Evolutionary conservation across 2,888 invertebrate species (phyloP).

Genomic region (Lithosia quadra): DNA sequence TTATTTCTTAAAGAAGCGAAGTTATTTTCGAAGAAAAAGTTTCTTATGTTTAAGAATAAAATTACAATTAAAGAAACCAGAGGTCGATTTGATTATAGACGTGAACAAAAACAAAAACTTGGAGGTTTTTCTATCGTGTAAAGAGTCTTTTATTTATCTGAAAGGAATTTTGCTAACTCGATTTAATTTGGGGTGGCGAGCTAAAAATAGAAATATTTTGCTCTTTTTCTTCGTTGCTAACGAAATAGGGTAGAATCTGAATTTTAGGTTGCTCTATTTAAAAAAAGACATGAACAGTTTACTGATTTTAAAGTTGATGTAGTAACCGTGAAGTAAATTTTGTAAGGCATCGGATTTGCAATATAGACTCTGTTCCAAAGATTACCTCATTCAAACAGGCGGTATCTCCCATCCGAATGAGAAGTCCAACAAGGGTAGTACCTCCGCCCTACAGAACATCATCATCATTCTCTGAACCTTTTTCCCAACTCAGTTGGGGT

Average conservation of each 20-base stretch:
- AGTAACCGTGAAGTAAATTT: background rate
- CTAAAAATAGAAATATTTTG: conserved; percentile 10
- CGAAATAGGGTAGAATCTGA: background rate
- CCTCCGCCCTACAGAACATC: no score
- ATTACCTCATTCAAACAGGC: no score
- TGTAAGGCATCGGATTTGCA: background rate
- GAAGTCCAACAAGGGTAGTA: no score
- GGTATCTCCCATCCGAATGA: no score
- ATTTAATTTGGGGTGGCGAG: conserved; percentile 5
- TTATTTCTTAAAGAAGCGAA: background rate
- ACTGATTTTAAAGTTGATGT: background rate
- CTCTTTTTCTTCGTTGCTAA: background rate
- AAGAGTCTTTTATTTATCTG: conserved; percentile 10
- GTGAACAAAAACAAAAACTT: conserved; percentile 32
- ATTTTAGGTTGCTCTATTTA: background rate
- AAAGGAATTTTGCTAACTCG: conserved; percentile 8
- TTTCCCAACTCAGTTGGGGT: no score
- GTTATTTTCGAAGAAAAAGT: conserved; percentile 9
- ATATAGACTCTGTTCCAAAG: background rate
- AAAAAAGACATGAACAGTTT: background rate
- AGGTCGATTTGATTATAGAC: conserved; percentile 42
- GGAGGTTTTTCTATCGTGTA: background rate
- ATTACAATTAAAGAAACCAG: conserved; percentile 31
- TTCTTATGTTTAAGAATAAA: conserved; percentile 18
- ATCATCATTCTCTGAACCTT: background rate